Conservation (phyloP, 2,113 vertebrate genomes). For the Myiopsitta monachus region DNA sequence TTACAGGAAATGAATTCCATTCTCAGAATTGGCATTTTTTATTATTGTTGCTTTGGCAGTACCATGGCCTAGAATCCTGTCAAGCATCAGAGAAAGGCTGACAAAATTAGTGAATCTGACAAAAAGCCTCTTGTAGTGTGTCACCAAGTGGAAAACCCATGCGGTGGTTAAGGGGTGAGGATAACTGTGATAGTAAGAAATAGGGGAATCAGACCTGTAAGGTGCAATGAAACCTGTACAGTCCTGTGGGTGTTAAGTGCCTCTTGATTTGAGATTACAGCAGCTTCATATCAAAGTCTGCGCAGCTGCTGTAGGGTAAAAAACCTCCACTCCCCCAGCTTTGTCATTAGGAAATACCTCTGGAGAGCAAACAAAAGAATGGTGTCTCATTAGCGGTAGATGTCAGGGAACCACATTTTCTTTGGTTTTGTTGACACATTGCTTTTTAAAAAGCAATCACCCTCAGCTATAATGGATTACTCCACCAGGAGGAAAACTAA, state of each 20-base stretch:
- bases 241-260: neutral
- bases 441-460: conserved; percentile 37
- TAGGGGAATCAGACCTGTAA: fast-evolving
- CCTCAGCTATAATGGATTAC: conserved; percentile 24
- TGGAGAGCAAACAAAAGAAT: conserved; percentile 14
- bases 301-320: neutral
- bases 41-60: neutral
- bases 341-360: conserved; percentile 18
- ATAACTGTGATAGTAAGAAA: neutral
- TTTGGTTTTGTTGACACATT: conserved; percentile 9
- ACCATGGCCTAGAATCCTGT: neutral
- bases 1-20: neutral
- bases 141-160: neutral
- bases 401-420: conserved; percentile 8
- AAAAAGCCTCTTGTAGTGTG: neutral
- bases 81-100: neutral
- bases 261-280: neutral
- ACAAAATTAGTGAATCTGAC: neutral
- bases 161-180: neutral
- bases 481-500: conserved; percentile 53
- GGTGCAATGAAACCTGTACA: neutral
- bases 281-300: neutral
- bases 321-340: neutral
- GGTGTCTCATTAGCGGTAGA: conserved; percentile 1
- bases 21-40: neutral